phyloP scores from a whole-genome alignment of 2,888 invertebrate genomes.

The Pseudanteris insignis region DNA sequence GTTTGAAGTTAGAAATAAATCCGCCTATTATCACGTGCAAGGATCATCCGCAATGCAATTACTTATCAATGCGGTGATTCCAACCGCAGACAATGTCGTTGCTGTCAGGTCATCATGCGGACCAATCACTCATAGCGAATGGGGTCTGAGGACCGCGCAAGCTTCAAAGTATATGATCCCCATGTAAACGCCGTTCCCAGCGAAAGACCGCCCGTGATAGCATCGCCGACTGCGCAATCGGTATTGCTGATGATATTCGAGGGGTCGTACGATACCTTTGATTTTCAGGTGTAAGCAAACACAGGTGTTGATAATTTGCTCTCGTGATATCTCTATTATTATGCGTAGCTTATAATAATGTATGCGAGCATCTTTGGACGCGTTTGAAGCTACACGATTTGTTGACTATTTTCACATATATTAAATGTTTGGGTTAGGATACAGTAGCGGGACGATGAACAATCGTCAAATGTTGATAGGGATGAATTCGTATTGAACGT shows the following conservation, averaged over 20 bases:
- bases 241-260: background rate
- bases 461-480: too few relatives aligned
- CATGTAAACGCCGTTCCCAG: slow-evolving; percentile 10
- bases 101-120: slow-evolving; percentile 57
- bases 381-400: background rate
- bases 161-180: slow-evolving; percentile 28
- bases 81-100: slow-evolving; percentile 53
- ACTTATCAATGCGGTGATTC: slow-evolving; percentile 51
- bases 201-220: slow-evolving; percentile 6
- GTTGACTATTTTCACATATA: slow-evolving; percentile 7
- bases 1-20: slow-evolving; percentile 36
- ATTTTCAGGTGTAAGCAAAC: slow-evolving; percentile 64
- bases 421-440: slow-evolving; percentile 8
- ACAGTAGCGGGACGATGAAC: too few relatives aligned
- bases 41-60: slow-evolving; percentile 62
- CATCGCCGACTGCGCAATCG: slow-evolving; percentile 16
- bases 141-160: slow-evolving; percentile 10
- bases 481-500: too few relatives aligned
- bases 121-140: slow-evolving; percentile 59
- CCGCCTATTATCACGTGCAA: slow-evolving; percentile 51
- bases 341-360: too few relatives aligned
- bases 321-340: too few relatives aligned
- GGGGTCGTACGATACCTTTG: slow-evolving; percentile 47
- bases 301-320: slow-evolving; percentile 57
- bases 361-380: too few relatives aligned